Base-by-base conservation (phyloP, 2,797 vertebrate genomes). In the Pempheris klunzingeri region DNA sequence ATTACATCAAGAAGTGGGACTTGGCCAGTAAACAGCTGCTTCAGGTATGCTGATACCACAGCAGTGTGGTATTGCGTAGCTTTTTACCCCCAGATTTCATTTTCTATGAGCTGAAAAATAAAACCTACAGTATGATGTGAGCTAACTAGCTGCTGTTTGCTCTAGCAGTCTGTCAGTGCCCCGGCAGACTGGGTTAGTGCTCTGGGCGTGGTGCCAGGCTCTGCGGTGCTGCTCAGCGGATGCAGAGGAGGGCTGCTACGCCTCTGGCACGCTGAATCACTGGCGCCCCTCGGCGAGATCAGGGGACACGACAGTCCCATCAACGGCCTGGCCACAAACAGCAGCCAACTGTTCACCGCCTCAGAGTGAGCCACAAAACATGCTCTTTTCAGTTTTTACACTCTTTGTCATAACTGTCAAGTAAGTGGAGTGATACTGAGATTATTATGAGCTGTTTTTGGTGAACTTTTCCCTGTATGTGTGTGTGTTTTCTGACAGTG, bases 1-100 rank as follows among this genome's bases (percentile, higher is more conserved):
- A 94, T 46, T 95, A 94, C 88, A 96, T 99, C 91, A 98, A 98
- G 90, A 99, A 97, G 86, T 99, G 98, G 98, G 98, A 99, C 86
- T 90, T 99, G 60, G 87, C 94, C 69, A 94, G 96, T 78, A 98
- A 97, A 92, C 95, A 94, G n/a, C 94, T 99, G 63, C 87, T 97
- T 78, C 97, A 98, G 96, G 94, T 94, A 58, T 15, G 5, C 12
- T 3, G 13, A 26, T 2, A 32, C 3, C 2, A 24, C 0, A 26
- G 44, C 58, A 54, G 15, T 6, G n/a, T n/a, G n/a, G n/a, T 44
- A 20, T 44, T 44, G 20, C 18, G 13, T 44, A 4, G 38, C 15
- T 55, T 24, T n/a, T n/a, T 3, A n/a, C 0, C 6, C 0, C 9
- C 11, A 22, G 5, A 62, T 44, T 59, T 64, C 1, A 11, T 7